phyloP scores from a whole-genome alignment of 2,888 invertebrate genomes.

The Noctua pronuba region DNA sequence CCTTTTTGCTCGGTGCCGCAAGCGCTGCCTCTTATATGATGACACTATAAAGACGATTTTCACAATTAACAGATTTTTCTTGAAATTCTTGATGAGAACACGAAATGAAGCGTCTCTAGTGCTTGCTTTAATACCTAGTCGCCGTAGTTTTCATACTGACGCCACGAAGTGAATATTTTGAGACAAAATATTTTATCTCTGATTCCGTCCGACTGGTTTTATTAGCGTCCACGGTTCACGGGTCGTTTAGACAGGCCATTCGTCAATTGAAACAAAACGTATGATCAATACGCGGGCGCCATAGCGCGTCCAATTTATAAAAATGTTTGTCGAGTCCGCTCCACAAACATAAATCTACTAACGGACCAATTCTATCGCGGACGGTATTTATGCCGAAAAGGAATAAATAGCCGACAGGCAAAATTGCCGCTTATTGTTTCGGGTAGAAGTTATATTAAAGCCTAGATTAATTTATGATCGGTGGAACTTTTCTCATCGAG shows the following conservation, averaged over 20 bases:
- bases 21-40: slow-evolving; percentile 34
- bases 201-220: slow-evolving; percentile 30
- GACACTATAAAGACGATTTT: slow-evolving; percentile 23
- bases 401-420: slow-evolving; percentile 22
- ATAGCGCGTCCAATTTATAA: slow-evolving; percentile 55
- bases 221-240: slow-evolving; percentile 26
- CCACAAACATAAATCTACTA: slow-evolving; percentile 55
- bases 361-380: slow-evolving; percentile 26
- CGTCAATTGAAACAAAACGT: slow-evolving; percentile 53
- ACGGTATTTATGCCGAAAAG: slow-evolving; percentile 25
- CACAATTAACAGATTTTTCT: slow-evolving; percentile 19
- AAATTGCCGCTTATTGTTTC: slow-evolving; percentile 27
- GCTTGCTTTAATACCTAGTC: neutral
- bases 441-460: slow-evolving; percentile 30
- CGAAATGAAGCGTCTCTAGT: slow-evolving; percentile 17
- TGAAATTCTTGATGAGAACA: slow-evolving; percentile 9
- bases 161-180: slow-evolving; percentile 8
- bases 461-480: slow-evolving; percentile 32
- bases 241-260: slow-evolving; percentile 42
- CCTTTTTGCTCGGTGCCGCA: slow-evolving; percentile 11
- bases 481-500: slow-evolving; percentile 23
- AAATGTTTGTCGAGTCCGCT: slow-evolving; percentile 52
- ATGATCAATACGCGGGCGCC: slow-evolving; percentile 43
- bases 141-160: neutral
- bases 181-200: slow-evolving; percentile 11